These are phyloP conservation scores for Hedya salicella DNA, from an alignment of 2,888 invertebrate species.

Conservation along the genomic window DNA sequence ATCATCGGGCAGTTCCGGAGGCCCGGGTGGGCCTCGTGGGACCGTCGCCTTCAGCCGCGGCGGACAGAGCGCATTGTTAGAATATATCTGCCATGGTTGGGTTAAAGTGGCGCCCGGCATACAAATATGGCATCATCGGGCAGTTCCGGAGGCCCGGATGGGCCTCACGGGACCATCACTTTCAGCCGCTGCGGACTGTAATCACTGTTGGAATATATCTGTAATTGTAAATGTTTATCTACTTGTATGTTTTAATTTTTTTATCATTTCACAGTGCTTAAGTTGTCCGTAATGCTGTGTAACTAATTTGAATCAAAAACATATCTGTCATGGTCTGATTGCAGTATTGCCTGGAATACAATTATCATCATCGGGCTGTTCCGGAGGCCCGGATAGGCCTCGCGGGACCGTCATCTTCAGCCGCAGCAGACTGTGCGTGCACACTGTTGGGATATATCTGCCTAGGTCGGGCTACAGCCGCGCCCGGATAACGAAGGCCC, in stretches of 20 bases:
- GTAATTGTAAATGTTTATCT: too few relatives aligned
- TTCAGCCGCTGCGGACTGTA: neutral
- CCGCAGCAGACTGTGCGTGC: neutral
- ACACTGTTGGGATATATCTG: slow-evolving; percentile 3
- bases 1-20: slow-evolving; percentile 47
- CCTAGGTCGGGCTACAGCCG: neutral
- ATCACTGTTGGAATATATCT: too few relatives aligned
- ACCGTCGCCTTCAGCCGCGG: neutral
- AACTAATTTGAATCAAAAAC: too few relatives aligned
- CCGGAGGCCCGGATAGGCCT: slow-evolving; percentile 39
- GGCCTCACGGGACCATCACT: slow-evolving; percentile 32
- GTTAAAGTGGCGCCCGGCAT: slow-evolving; percentile 27
- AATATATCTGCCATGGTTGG: slow-evolving; percentile 5
- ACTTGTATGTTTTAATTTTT: too few relatives aligned
- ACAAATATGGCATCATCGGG: slow-evolving; percentile 46
- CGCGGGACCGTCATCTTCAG: slow-evolving; percentile 7
- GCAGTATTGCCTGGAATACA: too few relatives aligned
- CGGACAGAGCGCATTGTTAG: neutral
- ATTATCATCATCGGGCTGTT: slow-evolving; percentile 48
- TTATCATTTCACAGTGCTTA: too few relatives aligned
- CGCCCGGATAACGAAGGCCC: slow-evolving; percentile 41
- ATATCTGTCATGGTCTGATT: too few relatives aligned
- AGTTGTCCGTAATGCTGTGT: too few relatives aligned
- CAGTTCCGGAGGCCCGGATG: slow-evolving; percentile 45
- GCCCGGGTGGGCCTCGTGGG: slow-evolving; percentile 37